Base-by-base conservation (phyloP, 2,113 vertebrate genomes). In the Epinephelus lanceolatus region DNA sequence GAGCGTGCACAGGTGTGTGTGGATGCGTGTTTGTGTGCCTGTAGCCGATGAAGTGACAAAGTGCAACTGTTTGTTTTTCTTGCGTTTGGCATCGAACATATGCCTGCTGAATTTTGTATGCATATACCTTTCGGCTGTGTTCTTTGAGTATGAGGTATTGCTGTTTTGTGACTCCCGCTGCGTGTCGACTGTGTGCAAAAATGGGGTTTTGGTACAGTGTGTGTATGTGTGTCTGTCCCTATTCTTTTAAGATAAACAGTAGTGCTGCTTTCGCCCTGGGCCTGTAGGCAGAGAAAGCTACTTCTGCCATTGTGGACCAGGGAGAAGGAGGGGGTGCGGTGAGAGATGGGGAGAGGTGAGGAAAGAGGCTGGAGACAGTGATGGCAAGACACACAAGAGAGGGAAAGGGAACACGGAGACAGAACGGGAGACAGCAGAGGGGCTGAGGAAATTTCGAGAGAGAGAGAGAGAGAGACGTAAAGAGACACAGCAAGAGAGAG, bases 1-100 rank as follows among this genome's bases (percentile, higher is more conserved):
- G 97, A 98, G 90, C 93, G 97, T 52, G 97, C 97, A 0, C 97
- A 98, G 97, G 97, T 98, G 85, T 1, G 90, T 81, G 18, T 66
- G 10, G 42, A 66, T 78, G 51, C 47, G 33, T 70, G 49, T 62
- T 15, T 72, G 65, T 61, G 62, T 45, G 71, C 9, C 4, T 30
- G 45, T 40, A 40, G 49, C 52, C 30, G 66, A 94, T 95, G 65
- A 3, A 81, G 81, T 95, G 96, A 91, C 10, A 82, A 37, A 82
- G 57, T 66, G 70, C 57, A 70, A 59, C 52, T 66, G 84, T 88
- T 88, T 86, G 61, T 86, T 87, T 89, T 70, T 56, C 59, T 71
- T 30, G 15, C 15, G 1, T 75, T 76, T 70, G 88, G 52, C 87
- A 66, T 72, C 8, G n/a, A 81, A 86, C 91, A 85, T 83, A 85